Base-by-base conservation (phyloP, 2,113 vertebrate genomes). In the Cavia porcellus region DNA sequence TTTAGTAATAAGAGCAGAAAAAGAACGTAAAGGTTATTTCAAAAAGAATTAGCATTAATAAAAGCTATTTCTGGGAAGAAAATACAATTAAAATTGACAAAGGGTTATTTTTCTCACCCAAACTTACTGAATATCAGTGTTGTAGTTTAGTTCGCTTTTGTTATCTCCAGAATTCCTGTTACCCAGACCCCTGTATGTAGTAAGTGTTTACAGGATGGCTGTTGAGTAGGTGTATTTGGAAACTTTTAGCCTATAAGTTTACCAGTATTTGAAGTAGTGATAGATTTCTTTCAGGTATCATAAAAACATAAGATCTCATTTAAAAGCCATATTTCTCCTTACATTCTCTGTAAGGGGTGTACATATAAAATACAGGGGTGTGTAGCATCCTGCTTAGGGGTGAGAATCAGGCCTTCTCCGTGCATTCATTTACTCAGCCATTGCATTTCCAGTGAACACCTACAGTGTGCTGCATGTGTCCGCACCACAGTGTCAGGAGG, bases 261-360 rank as follows among this genome's bases (percentile, higher is more conserved):
- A 74, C 25, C 94, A 47, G 7, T 57, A 64, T 96, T 95, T 75
- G 82, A 72, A 90, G 30, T 35, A 77, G 13, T 70, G 66, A 47
- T 82, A 64, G 4, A 77, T 86, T 66, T 66, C 35, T 93, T 91
- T 80, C 91, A 62, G 86, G 50, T 86, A 30, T 85, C 24, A 32
- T 81, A 25, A 75, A 95, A 83, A 77, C 3, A 59, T 19, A 77
- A 83, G 24, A 93, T 59, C 64, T 38, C 59, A 24, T 91, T 86
- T 68, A 35, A 47, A 57, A 85, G 45, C 24, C 59, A 70, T 12
- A 86, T 61, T 86, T 20, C 19, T 64, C 24, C 57, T 35, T 62
- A 32, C 4, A 38, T 22, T 83, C 9, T 32, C n/a, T 89, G 50
- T 86, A 30, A 50, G 24, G 45, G 20, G 38, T 17, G 7, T 38